phyloP scores from a whole-genome alignment of 1,140 invertebrate genomes.

The Chlorops oryzae region DNA sequence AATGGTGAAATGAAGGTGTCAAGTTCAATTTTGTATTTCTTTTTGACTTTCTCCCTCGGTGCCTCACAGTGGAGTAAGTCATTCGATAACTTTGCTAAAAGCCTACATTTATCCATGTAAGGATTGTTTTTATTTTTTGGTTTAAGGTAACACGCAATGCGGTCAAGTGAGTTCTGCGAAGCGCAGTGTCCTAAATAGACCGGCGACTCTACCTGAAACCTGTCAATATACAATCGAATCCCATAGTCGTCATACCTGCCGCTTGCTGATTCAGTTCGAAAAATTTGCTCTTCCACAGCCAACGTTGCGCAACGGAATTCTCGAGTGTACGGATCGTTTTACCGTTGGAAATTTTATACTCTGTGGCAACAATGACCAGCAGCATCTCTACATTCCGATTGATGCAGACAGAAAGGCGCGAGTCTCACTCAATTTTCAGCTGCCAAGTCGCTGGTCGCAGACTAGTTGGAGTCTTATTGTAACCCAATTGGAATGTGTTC shows the following conservation, averaged over 20 bases:
- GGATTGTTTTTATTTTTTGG: no score
- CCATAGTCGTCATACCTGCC: slow-evolving; percentile 51
- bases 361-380: slow-evolving; percentile 75
- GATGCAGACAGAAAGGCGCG: slow-evolving; percentile 30
- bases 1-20: no score
- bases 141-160: no score
- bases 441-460: slow-evolving; percentile 18
- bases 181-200: slow-evolving; percentile 29
- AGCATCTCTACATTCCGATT: slow-evolving; percentile 54
- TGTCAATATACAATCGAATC: slow-evolving; percentile 38
- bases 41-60: no score
- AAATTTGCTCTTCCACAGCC: slow-evolving; percentile 68
- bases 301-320: not conserved
- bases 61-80: no score
- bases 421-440: slow-evolving; percentile 26
- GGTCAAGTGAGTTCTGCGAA: slow-evolving; percentile 24
- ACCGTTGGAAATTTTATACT: slow-evolving; percentile 49
- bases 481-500: slow-evolving; percentile 55
- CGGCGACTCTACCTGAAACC: slow-evolving; percentile 16
- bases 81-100: no score
- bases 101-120: no score
- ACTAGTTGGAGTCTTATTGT: slow-evolving; percentile 56
- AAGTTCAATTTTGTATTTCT: no score
- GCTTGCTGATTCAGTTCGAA: slow-evolving; percentile 71
- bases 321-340: slow-evolving; percentile 56